phyloP scores from a whole-genome alignment of 1,140 invertebrate species.

The Coelopa frigida region DNA sequence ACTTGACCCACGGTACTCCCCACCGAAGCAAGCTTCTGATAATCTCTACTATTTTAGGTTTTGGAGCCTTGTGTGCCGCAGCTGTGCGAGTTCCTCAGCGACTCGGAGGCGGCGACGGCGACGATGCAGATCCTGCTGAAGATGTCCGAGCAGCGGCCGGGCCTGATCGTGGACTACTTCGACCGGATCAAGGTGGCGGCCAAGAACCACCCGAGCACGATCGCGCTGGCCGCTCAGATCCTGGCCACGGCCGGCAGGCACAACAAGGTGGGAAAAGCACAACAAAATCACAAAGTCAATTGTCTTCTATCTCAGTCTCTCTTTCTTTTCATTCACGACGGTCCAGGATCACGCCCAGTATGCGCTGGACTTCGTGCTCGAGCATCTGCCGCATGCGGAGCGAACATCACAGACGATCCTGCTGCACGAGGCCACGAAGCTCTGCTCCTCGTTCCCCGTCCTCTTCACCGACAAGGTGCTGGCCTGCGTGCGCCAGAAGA shows the following conservation, averaged over 20 bases:
- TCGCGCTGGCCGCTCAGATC: slow-evolving; percentile 58
- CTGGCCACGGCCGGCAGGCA: slow-evolving; percentile 57
- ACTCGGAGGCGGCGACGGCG: slow-evolving; percentile 49
- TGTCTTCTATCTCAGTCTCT: no score
- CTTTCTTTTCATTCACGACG: slow-evolving; percentile 31
- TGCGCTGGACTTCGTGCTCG: slow-evolving; percentile 70
- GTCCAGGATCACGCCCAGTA: slow-evolving; percentile 70
- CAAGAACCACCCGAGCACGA: slow-evolving; percentile 57
- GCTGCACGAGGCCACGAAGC: slow-evolving; percentile 65
- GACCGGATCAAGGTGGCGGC: slow-evolving; percentile 60
- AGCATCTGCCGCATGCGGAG: slow-evolving; percentile 62
- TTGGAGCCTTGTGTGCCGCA: slow-evolving; percentile 33
- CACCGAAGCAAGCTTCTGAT: not conserved
- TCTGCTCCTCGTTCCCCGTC: slow-evolving; percentile 68
- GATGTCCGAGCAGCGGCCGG: slow-evolving; percentile 60
- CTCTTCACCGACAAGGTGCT: slow-evolving; percentile 71
- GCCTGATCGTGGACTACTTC: slow-evolving; percentile 60
- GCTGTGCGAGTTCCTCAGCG: slow-evolving; percentile 33
- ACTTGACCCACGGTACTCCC: slow-evolving; percentile 21
- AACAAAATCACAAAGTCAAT: not conserved
- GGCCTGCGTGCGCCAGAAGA: slow-evolving; percentile 60
- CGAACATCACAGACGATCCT: slow-evolving; percentile 61
- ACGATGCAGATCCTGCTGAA: slow-evolving; percentile 72
- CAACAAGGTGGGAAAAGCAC: slow-evolving; percentile 46
- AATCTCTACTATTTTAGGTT: slow-evolving; percentile 17